phyloP scores from a whole-genome alignment of 2,797 vertebrate genomes.

The Sciaenops ocellatus region DNA sequence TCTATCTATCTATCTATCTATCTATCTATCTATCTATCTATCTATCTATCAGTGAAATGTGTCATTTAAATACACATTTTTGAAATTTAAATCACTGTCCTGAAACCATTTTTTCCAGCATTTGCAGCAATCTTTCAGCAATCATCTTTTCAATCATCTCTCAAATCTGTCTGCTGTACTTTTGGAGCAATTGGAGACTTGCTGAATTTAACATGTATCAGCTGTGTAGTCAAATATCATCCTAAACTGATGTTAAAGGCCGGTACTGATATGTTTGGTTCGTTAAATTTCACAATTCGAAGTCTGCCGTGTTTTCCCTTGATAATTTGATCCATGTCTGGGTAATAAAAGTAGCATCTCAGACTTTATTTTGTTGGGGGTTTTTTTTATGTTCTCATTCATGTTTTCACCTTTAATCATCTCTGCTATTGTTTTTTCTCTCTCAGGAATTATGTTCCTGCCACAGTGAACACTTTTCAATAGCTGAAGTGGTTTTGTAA shows the following conservation, averaged over 20 bases:
- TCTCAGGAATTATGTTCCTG: not conserved
- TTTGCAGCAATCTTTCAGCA: slow-evolving; percentile 40
- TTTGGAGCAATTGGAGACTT: slow-evolving; percentile 12
- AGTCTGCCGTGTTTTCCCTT: not conserved
- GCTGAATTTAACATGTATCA: slow-evolving; percentile 11
- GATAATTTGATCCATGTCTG: not conserved
- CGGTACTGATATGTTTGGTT: not conserved
- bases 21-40: not conserved
- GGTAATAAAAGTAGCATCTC: not conserved
- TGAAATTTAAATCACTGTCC: slow-evolving; percentile 48
- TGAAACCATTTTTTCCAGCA: slow-evolving; percentile 30
- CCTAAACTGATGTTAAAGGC: slow-evolving; percentile 3
- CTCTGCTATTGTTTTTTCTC: no score
- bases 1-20: not conserved
- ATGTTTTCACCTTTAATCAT: not conserved
- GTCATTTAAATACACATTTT: slow-evolving; percentile 26
- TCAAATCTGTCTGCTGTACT: slow-evolving; percentile 26
- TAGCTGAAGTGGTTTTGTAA: not conserved
- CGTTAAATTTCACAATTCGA: not conserved
- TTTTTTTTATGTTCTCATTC: no score
- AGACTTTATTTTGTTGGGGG: not conserved
- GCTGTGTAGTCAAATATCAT: slow-evolving; percentile 7
- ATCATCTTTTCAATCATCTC: slow-evolving; percentile 39
- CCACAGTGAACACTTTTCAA: not conserved
- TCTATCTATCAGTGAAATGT: slow-evolving; percentile 24